phyloP scores from a whole-genome alignment of 1,140 invertebrate genomes.

The Antheraea pernyi region DNA sequence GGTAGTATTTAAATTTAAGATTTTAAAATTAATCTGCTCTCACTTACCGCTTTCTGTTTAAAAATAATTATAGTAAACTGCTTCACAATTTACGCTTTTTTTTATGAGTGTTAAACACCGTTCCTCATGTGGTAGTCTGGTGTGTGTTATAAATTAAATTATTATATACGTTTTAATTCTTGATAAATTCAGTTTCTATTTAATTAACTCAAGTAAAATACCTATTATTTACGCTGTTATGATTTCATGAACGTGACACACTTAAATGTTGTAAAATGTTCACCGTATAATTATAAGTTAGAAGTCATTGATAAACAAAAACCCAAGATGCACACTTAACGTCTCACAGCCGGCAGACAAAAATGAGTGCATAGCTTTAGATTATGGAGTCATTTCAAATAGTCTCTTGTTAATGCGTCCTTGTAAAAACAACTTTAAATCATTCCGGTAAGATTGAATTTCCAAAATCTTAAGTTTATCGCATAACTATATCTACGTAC shows the following conservation, averaged over 20 bases:
- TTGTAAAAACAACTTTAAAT: no score
- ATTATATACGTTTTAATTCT: slow-evolving; percentile 34
- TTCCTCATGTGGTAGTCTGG: slow-evolving; percentile 18
- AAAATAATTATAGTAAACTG: slow-evolving; percentile 35
- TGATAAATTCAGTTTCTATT: slow-evolving; percentile 29
- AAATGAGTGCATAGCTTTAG: no score
- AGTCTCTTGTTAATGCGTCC: no score
- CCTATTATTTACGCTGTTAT: slow-evolving; percentile 11
- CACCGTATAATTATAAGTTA: not conserved
- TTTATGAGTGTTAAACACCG: not conserved
- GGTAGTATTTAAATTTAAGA: not conserved
- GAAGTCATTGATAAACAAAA: no score
- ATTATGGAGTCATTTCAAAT: no score
- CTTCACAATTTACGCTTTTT: slow-evolving; percentile 35
- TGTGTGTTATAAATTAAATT: slow-evolving; percentile 39
- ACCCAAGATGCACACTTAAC: no score
- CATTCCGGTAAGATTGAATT: no score
- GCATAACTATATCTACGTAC: no score
- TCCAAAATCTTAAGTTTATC: no score
- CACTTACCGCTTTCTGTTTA: slow-evolving; percentile 63
- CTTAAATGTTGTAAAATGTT: slow-evolving; percentile 11
- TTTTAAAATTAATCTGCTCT: slow-evolving; percentile 21
- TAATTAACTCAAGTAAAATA: slow-evolving; percentile 13
- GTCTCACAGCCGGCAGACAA: no score
- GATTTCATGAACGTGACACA: slow-evolving; percentile 26